Evolutionary conservation across 2,113 vertebrate species (phyloP), one percentile per base, ranked within the genome.

Genomic region (Euleptes europaea): DNA sequence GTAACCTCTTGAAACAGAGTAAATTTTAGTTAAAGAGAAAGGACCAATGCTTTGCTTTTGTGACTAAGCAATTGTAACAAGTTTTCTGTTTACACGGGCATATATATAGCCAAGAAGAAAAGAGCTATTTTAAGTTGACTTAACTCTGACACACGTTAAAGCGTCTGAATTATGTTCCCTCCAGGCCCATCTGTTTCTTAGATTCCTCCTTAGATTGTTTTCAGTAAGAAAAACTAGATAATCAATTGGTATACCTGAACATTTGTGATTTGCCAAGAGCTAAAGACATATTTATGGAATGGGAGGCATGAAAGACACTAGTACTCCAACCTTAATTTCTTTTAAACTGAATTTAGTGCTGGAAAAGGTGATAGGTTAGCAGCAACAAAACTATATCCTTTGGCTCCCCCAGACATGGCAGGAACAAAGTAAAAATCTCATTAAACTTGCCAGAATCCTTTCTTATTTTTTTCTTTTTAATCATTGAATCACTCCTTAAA

Each of bases 161-260:
- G 73, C 91, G 88, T 83, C 70, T 86, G 81, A 88, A 88, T 90
- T 88, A 88, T 33, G 42, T 65, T 21, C 79, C 49, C 65, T 87
- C 10, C 47, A 77, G 44, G 42, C 17, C 85, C 82, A 87, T 86
- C 82, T 89, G 66, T 84, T 94, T 92, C 83, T 78, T 54, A 80
- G 72, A 80, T 69, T 87, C 60, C 82, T 90, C 35, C 80, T 85
- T 82, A 73, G 7, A 19, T 89, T 90, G 84, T 91, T 86, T 80
- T 74, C 47, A 78, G 65, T 78, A 72, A 82, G 2, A 77, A 54
- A 91, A 87, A 86, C 47, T 28, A 85, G 80, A 57, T 38, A 86
- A 88, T 90, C 75, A 78, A 40, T 71, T 87, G 33, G 54, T 75
- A 89, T 17, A 21, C 51, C 42, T 28, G 31, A 85, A 80, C 75